These are phyloP conservation scores for Zoanthus solanderi DNA, from an alignment of 92 coral and sea anemone genomes.

Conservation along the genomic window DNA sequence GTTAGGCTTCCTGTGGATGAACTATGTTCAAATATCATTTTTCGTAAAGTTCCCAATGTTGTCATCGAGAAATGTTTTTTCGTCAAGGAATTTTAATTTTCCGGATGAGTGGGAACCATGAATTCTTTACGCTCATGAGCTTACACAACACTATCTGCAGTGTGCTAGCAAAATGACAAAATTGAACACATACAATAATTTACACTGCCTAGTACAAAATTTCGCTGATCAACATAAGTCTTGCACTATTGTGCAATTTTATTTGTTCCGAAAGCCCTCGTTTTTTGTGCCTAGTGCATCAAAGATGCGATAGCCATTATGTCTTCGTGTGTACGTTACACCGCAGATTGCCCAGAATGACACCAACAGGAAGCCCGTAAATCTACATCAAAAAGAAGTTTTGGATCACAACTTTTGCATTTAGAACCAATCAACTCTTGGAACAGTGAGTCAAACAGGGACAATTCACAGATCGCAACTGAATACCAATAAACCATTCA, in stretches of 20 bases:
- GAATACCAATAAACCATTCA: not conserved
- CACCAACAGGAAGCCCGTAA: not conserved
- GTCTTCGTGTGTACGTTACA: not conserved
- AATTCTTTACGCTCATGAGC: not conserved
- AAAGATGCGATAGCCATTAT: too few species aligned
- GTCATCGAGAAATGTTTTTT: not conserved
- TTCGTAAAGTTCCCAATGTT: not conserved
- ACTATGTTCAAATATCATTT: not conserved
- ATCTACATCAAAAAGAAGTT: not conserved
- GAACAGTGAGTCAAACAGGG: not conserved
- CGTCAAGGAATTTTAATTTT: not conserved
- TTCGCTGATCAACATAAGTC: not conserved
- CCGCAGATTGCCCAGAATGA: too few species aligned
- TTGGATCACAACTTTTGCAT: not conserved
- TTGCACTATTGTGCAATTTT: not conserved
- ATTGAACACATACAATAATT: not conserved
- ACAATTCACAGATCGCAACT: not conserved
- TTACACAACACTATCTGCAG: not conserved
- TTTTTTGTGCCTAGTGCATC: too few species aligned
- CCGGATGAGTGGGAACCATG: not conserved
- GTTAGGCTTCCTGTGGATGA: not conserved
- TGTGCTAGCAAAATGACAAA: not conserved
- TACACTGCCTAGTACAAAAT: not conserved
- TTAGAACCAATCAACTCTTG: not conserved
- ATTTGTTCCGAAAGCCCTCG: not conserved